These are phyloP conservation scores for Mya arenaria DNA, from an alignment of 1,140 invertebrate species.

Conservation along the genomic window DNA sequence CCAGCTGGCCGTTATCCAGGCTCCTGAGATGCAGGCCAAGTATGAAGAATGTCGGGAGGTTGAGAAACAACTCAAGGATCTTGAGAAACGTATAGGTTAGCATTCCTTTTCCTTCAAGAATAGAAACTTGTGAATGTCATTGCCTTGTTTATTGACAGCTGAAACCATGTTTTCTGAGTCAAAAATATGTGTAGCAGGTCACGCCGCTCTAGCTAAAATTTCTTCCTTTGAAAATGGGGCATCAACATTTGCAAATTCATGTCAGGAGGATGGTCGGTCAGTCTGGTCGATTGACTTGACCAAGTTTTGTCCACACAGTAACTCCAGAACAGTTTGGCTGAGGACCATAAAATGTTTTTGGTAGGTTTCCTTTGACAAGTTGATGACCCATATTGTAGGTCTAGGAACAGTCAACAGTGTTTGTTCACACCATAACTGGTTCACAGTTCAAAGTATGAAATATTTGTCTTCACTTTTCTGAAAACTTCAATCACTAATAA, in stretches of 20 bases:
- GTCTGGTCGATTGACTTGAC: not conserved
- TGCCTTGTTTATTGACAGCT: not conserved
- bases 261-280: not conserved
- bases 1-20: conserved; percentile 70
- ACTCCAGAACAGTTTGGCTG: too few species aligned
- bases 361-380: not conserved
- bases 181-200: not conserved
- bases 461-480: too few species aligned
- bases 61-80: conserved; percentile 70
- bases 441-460: not conserved
- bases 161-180: not conserved
- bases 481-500: too few species aligned
- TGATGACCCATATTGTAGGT: not conserved
- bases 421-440: not conserved
- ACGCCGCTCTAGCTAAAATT: not conserved
- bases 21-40: conserved; percentile 78
- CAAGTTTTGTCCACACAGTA: too few species aligned
- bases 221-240: not conserved
- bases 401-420: not conserved
- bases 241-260: not conserved
- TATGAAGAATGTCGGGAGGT: conserved; percentile 77
- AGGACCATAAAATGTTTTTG: too few species aligned
- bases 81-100: conserved; percentile 75
- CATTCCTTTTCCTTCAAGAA: not conserved
- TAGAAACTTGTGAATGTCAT: too few species aligned